A percentile compares a stretch with the other conserved stretches of the same genome.
phyloP scores from a whole-genome alignment of 1,140 invertebrate genomes.

The Drosophila novamexicana region DNA sequence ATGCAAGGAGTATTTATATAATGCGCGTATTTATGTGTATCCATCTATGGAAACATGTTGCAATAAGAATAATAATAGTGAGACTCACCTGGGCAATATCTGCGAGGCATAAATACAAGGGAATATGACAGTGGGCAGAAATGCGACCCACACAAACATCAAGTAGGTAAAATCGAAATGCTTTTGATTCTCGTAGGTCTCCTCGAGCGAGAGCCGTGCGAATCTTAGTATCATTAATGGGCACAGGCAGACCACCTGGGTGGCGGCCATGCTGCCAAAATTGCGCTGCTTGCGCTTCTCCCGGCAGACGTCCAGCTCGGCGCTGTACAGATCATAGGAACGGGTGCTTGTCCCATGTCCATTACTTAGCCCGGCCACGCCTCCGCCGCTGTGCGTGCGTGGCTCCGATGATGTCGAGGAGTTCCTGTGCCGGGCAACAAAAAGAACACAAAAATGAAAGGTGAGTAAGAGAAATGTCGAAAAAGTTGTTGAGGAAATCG shows the following conservation, averaged over 20 bases:
- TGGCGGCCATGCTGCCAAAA: conserved; percentile 88
- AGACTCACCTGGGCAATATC: conserved; percentile 87
- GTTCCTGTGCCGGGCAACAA: conserved; percentile 53
- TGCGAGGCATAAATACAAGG: conserved; percentile 88
- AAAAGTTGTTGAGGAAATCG: conserved; percentile 44
- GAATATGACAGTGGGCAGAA: conserved; percentile 88
- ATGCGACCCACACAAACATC: conserved; percentile 89
- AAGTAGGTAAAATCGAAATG: conserved; percentile 89
- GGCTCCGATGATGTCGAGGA: conserved; percentile 75
- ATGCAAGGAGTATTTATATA: no score
- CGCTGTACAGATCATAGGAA: conserved; percentile 86
- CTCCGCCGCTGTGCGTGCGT: conserved; percentile 60
- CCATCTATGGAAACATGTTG: not conserved
- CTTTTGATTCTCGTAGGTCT: conserved; percentile 89
- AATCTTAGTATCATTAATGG: conserved; percentile 89
- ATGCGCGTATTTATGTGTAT: no score
- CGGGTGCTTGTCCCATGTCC: conserved; percentile 43
- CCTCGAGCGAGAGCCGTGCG: conserved; percentile 87
- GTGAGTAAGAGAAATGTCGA: conserved; percentile 11
- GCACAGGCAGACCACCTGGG: conserved; percentile 88
- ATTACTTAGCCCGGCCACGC: conserved; percentile 65
- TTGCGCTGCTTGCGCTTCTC: conserved; percentile 89
- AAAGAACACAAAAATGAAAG: not conserved
- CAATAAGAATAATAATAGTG: not conserved
- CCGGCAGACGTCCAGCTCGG: conserved; percentile 87